phyloP scores from a whole-genome alignment of 2,888 invertebrate genomes.

The Ichneumon xanthorius region DNA sequence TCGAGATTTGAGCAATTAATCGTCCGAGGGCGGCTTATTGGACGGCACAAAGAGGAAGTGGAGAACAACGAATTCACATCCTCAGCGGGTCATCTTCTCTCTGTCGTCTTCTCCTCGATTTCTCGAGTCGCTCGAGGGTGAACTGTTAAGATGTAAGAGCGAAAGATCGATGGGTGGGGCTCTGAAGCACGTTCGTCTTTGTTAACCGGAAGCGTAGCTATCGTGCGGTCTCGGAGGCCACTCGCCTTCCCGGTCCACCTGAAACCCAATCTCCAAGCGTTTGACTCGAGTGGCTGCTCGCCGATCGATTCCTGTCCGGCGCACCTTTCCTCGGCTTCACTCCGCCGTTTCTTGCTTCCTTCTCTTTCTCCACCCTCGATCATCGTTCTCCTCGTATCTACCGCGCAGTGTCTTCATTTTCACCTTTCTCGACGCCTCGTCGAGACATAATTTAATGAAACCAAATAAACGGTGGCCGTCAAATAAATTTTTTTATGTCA shows the following conservation, averaged over 20 bases:
- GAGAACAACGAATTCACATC: slow-evolving; percentile 11
- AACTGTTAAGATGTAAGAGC: slow-evolving; percentile 25
- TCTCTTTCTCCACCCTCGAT: neutral
- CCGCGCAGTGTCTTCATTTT: neutral
- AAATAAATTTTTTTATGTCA: no score
- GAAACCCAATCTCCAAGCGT: slow-evolving; percentile 64
- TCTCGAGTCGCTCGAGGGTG: neutral
- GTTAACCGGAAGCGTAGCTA: slow-evolving; percentile 30
- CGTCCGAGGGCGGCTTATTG: neutral
- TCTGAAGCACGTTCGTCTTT: slow-evolving; percentile 23
- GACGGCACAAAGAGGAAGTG: slow-evolving; percentile 10
- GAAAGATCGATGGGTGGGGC: slow-evolving; percentile 37
- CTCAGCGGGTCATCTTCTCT: slow-evolving; percentile 27
- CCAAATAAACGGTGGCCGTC: no score
- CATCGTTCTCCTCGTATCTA: neutral
- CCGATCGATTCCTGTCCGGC: slow-evolving; percentile 68
- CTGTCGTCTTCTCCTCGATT: neutral
- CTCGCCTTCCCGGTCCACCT: slow-evolving; percentile 38
- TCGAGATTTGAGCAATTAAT: neutral
- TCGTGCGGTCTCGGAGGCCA: slow-evolving; percentile 9
- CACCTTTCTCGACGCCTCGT: slow-evolving; percentile 4
- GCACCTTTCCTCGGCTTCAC: slow-evolving; percentile 52
- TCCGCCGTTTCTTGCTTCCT: slow-evolving; percentile 16
- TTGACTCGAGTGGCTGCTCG: slow-evolving; percentile 59
- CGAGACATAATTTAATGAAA: no score